A percentile compares a stretch with the other conserved stretches of the same genome.
These are phyloP conservation scores for Lasiurus borealis DNA, from an alignment of 2,113 vertebrate genomes.

Conservation along the genomic window DNA sequence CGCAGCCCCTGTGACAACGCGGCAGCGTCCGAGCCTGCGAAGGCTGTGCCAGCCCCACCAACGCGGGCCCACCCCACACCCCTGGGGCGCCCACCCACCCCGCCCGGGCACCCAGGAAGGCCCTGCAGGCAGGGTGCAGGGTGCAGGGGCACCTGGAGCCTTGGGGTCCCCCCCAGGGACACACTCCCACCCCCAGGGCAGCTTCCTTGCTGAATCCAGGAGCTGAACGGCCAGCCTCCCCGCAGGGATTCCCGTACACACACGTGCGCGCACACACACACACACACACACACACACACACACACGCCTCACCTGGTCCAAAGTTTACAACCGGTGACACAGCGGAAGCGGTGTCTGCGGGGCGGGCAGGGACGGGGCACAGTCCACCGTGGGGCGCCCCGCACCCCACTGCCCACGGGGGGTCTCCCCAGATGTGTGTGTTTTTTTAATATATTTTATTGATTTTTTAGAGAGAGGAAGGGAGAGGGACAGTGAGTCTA, in stretches of 20 bases:
- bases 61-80: too few relatives aligned
- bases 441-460: too few relatives aligned
- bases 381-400: not conserved
- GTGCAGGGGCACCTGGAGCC: not conserved
- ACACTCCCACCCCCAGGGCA: not conserved
- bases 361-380: not conserved
- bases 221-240: not conserved
- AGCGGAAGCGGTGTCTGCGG: fast-evolving
- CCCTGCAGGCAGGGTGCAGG: too few relatives aligned
- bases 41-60: not conserved
- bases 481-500: too few relatives aligned
- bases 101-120: too few relatives aligned
- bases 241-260: too few relatives aligned
- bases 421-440: too few relatives aligned
- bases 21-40: not conserved
- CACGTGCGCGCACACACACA: too few relatives aligned
- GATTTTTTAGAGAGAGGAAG: too few relatives aligned
- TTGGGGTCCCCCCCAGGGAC: not conserved
- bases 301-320: not conserved
- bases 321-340: not conserved
- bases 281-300: too few relatives aligned
- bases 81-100: too few relatives aligned
- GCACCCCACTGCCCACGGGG: too few relatives aligned
- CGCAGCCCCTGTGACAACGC: not conserved
- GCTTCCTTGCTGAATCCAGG: not conserved